A percentile compares a stretch with the other conserved stretches of the same genome.
phyloP scores from a whole-genome alignment of 2,113 vertebrate genomes.

The Hippocampus abdominalis region DNA sequence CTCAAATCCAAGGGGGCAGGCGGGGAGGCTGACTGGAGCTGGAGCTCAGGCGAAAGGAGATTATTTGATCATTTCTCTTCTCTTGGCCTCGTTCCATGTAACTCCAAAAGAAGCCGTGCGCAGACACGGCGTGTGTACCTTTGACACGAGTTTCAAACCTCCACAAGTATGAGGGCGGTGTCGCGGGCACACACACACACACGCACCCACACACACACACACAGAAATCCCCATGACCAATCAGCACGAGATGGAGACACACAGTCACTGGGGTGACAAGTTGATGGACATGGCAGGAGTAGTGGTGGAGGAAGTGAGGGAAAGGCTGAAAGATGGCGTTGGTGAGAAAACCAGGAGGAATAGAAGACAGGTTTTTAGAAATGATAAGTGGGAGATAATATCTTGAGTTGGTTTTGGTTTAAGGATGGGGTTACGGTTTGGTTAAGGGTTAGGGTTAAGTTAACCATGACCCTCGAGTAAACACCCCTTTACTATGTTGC shows the following conservation, averaged over 20 bases:
- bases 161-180: slow-evolving; percentile 26
- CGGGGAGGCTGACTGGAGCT: slow-evolving; percentile 35
- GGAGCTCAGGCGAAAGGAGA: slow-evolving; percentile 45
- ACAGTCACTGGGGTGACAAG: slow-evolving; percentile 48
- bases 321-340: slow-evolving; percentile 7
- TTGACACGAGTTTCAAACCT: slow-evolving; percentile 9
- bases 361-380: neutral
- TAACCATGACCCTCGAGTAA: neutral
- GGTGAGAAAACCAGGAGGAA: slow-evolving; percentile 31
- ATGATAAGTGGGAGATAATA: neutral
- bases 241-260: slow-evolving; percentile 62
- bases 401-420: neutral
- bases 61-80: slow-evolving; percentile 51
- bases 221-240: slow-evolving; percentile 72
- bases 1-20: slow-evolving; percentile 26
- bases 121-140: slow-evolving; percentile 27
- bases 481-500: neutral
- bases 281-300: slow-evolving; percentile 34
- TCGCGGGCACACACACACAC: slow-evolving; percentile 18
- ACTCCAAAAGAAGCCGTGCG: slow-evolving; percentile 20
- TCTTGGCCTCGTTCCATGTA: slow-evolving; percentile 41
- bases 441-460: too few species aligned
- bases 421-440: too few species aligned
- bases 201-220: slow-evolving; percentile 25
- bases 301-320: slow-evolving; percentile 29